Base-by-base conservation (phyloP, 2,888 invertebrate genomes). In the Neoaliturus tenellus region DNA sequence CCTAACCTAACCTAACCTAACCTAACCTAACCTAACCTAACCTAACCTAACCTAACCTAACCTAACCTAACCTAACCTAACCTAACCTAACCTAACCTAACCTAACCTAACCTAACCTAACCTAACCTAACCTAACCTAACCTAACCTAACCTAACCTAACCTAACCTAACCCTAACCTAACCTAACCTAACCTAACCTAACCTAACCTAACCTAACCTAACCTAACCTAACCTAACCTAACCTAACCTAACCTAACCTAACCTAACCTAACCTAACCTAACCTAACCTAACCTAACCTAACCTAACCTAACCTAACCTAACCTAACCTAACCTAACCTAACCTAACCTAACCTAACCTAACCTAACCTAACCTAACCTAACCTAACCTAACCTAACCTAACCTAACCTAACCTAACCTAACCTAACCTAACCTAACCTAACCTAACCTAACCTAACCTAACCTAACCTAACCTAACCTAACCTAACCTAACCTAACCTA, bases 351-450 rank as follows among this genome's bases (percentile, higher is more conserved):
- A n/a, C n/a, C n/a, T n/a, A n/a, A n/a, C n/a, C n/a, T 55, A 81
- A 48, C 81, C 71, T 41, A 80, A 75, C 83, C 80, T 71, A 83
- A 82, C 83, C 83, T 82, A 62, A 83, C 83, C 81, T 62, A 82
- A 82, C 83, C 62, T 62, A 62, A 83, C 83, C 81, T 83, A 82
- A 83, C 71, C 84, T 48, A 73, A 82, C 82, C 82, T 84, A 84
- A 84, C 84, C 84, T 82, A 82, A 84, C 84, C 84, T 84, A 84
- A 84, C 84, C 84, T 82, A 82, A 69, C 81, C 84, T 82, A 82
- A 84, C 84, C 84, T 82, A 73, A 84, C 84, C 84, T 84, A 82
- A 84, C 84, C 84, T 82, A 73, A 84, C 84, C 84, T 84, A 84
- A 82, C 82, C 78, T 82, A 82, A 84, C 84, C 84, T 81, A 81